These are phyloP conservation scores for Tromatobia lineatoria DNA, from an alignment of 2,888 invertebrate genomes.

Conservation along the genomic window DNA sequence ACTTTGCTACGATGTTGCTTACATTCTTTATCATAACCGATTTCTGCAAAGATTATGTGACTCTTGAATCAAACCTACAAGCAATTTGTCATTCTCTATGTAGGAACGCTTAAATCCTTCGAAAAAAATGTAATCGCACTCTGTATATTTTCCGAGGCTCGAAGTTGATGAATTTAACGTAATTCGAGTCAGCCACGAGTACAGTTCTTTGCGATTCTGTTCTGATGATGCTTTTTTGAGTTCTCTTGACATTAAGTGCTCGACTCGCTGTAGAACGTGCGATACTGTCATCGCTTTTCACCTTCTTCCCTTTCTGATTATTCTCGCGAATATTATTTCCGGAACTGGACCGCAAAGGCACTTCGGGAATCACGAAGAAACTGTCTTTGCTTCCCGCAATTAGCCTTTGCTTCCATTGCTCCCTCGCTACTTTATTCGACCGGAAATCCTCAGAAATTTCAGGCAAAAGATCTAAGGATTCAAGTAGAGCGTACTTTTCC, in stretches of 20 bases:
- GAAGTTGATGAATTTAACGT: slow-evolving; percentile 83
- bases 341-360: neutral
- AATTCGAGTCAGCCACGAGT: slow-evolving; percentile 78
- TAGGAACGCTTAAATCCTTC: no score
- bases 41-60: slow-evolving; percentile 58
- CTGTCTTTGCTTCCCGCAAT: slow-evolving; percentile 50
- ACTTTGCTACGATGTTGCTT: slow-evolving; percentile 76
- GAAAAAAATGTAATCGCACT: slow-evolving; percentile 72
- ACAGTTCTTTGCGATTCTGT: slow-evolving; percentile 62
- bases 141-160: slow-evolving; percentile 79
- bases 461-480: slow-evolving; percentile 79
- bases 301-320: slow-evolving; percentile 52
- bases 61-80: neutral
- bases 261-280: slow-evolving; percentile 24
- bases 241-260: slow-evolving; percentile 20
- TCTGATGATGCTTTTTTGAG: slow-evolving; percentile 68
- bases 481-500: slow-evolving; percentile 78
- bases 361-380: slow-evolving; percentile 43
- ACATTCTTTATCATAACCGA: slow-evolving; percentile 78
- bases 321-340: slow-evolving; percentile 68
- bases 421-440: slow-evolving; percentile 72
- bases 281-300: slow-evolving; percentile 50
- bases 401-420: slow-evolving; percentile 64
- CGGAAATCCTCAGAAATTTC: slow-evolving; percentile 57
- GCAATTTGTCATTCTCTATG: neutral